Percentiles rank a stretch among this genome's conserved stretches.
phyloP scores from a whole-genome alignment of 2,888 invertebrate genomes.

The Seira musarum region DNA sequence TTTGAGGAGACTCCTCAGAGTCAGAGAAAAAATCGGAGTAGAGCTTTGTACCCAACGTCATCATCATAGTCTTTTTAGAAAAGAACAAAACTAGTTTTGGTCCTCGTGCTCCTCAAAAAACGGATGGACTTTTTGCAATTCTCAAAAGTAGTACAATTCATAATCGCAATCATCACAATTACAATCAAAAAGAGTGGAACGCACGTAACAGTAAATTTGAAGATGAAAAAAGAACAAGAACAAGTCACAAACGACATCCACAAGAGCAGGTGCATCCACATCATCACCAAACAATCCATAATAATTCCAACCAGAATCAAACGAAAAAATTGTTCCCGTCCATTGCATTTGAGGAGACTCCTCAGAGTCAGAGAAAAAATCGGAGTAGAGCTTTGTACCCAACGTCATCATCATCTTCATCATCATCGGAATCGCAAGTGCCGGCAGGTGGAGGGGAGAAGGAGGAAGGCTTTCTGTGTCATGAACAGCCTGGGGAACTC shows the following conservation, averaged over 20 bases:
- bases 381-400: slow-evolving; percentile 48
- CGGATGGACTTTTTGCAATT: neutral
- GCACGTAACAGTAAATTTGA: neutral
- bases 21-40: neutral
- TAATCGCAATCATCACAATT: neutral
- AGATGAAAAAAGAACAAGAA: no score
- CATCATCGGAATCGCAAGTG: slow-evolving; percentile 42
- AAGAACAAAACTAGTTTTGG: slow-evolving; percentile 5
- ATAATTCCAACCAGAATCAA: slow-evolving; percentile 24
- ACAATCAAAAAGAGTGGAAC: neutral
- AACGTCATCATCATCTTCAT: slow-evolving; percentile 25
- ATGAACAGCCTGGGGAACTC: slow-evolving; percentile 53
- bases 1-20: slow-evolving; percentile 3
- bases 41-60: no score
- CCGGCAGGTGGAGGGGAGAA: slow-evolving; percentile 19
- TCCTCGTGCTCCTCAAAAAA: neutral
- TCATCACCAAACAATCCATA: slow-evolving; percentile 13
- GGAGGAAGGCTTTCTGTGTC: slow-evolving; percentile 29
- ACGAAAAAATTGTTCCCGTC: slow-evolving; percentile 56
- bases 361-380: slow-evolving; percentile 9
- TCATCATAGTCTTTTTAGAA: slow-evolving; percentile 14
- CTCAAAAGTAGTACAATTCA: slow-evolving; percentile 6
- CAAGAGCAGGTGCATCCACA: neutral
- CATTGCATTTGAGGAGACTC: slow-evolving; percentile 36
- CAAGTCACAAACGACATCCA: slow-evolving; percentile 2